phyloP scores from a whole-genome alignment of 2,113 vertebrate species.

The Tautogolabrus adspersus region DNA sequence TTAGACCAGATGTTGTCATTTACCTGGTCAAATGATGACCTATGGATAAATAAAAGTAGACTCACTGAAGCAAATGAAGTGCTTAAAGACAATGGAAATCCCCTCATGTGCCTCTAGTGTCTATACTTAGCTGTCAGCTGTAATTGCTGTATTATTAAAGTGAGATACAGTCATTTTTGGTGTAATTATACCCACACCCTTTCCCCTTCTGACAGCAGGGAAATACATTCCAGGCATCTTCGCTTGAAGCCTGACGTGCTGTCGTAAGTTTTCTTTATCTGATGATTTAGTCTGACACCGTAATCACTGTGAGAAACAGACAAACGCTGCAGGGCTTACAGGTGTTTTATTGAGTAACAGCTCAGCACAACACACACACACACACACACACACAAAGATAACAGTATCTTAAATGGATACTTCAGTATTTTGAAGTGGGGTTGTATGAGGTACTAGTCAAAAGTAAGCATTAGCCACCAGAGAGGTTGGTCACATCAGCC shows the following conservation, averaged over 20 bases:
- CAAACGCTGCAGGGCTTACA: neutral
- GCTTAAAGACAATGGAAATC: slow-evolving; percentile 5
- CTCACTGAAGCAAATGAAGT: neutral
- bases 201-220: slow-evolving; percentile 20
- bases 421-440: too few relatives aligned
- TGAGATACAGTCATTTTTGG: slow-evolving; percentile 44
- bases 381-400: neutral
- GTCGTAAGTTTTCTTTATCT: neutral
- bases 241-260: slow-evolving; percentile 16
- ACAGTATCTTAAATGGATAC: too few relatives aligned
- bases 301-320: neutral
- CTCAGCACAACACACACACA: neutral
- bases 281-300: neutral
- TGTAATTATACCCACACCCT: slow-evolving; percentile 68
- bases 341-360: slow-evolving; percentile 17
- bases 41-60: neutral
- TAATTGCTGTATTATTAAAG: slow-evolving; percentile 59
- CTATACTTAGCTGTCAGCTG: slow-evolving; percentile 34
- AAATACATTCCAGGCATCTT: slow-evolving; percentile 45
- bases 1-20: too few relatives aligned
- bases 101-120: neutral
- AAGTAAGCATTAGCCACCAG: too few relatives aligned
- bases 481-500: too few relatives aligned
- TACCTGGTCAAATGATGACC: too few relatives aligned
- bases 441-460: too few relatives aligned